These are phyloP conservation scores for Isaurus tuberculatus DNA, from an alignment of 92 coral and sea anemone species.

Conservation along the genomic window DNA sequence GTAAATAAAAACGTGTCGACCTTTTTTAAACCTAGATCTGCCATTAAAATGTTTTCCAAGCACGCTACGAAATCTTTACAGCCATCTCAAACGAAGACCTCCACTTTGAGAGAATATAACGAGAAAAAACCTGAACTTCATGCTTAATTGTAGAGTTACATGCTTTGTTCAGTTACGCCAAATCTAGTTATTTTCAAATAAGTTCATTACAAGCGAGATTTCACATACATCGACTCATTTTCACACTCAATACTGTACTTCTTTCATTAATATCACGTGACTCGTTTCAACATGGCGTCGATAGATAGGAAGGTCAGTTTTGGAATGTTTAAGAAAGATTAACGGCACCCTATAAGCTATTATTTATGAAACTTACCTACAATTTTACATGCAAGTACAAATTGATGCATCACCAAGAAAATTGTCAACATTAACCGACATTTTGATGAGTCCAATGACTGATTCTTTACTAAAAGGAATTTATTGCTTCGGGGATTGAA, in stretches of 20 bases:
- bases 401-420: not conserved
- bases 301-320: not conserved
- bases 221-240: not conserved
- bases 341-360: not conserved
- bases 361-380: not conserved
- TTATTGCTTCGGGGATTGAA: too few relatives aligned
- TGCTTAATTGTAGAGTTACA: too few relatives aligned
- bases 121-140: too few relatives aligned
- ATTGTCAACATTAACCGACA: too few relatives aligned
- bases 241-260: not conserved
- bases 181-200: not conserved
- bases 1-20: too few relatives aligned
- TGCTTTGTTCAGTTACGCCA: not conserved
- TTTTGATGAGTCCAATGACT: too few relatives aligned
- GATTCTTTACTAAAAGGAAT: too few relatives aligned
- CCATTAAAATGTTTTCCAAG: too few relatives aligned
- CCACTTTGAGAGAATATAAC: too few relatives aligned
- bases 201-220: not conserved
- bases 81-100: too few relatives aligned
- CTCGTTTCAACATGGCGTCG: conserved; percentile 32
- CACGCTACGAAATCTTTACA: too few relatives aligned
- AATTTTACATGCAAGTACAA: not conserved
- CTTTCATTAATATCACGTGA: conserved; percentile 29
- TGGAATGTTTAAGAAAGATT: not conserved
- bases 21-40: too few relatives aligned